A percentile compares a stretch with the other conserved stretches of the same genome.
Conservation (phyloP, 2,797 vertebrate genomes). For the Galagoides demidoff region DNA sequence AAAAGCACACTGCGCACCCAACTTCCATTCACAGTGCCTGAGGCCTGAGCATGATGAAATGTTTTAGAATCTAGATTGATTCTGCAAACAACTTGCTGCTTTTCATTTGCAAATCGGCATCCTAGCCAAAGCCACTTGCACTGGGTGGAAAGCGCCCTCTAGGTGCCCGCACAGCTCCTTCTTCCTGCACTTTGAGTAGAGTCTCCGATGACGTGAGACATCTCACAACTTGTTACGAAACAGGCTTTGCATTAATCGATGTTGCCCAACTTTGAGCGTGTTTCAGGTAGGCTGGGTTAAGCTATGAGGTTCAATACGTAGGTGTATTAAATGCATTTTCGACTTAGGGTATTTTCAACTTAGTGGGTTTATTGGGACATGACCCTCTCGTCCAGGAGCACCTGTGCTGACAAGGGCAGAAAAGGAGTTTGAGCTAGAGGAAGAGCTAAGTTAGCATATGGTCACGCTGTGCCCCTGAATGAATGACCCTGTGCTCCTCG, state of each 20-base stretch:
- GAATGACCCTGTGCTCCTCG: background rate
- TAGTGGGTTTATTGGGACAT: background rate
- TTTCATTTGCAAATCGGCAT: background rate
- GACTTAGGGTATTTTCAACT: background rate
- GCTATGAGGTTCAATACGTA: background rate
- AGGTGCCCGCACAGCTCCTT: fast-evolving
- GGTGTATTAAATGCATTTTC: background rate
- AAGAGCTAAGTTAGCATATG: background rate
- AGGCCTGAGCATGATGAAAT: background rate
- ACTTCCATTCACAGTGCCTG: too few species aligned
- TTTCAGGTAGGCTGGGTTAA: background rate
- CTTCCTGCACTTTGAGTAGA: background rate
- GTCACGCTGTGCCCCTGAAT: background rate
- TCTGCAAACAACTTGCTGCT: too few species aligned
- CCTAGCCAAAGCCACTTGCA: too few species aligned
- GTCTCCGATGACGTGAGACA: background rate
- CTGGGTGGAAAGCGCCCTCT: background rate
- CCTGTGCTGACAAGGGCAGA: too few species aligned
- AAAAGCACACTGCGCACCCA: fast-evolving
- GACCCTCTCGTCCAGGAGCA: background rate
- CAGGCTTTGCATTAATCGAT: background rate
- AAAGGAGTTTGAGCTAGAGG: background rate
- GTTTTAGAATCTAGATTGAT: fast-evolving
- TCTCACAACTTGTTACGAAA: background rate
- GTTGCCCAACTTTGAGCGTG: too few species aligned